Evolutionary conservation across 2,888 invertebrate species (phyloP).

Genomic region (Eupithecia centaureata): DNA sequence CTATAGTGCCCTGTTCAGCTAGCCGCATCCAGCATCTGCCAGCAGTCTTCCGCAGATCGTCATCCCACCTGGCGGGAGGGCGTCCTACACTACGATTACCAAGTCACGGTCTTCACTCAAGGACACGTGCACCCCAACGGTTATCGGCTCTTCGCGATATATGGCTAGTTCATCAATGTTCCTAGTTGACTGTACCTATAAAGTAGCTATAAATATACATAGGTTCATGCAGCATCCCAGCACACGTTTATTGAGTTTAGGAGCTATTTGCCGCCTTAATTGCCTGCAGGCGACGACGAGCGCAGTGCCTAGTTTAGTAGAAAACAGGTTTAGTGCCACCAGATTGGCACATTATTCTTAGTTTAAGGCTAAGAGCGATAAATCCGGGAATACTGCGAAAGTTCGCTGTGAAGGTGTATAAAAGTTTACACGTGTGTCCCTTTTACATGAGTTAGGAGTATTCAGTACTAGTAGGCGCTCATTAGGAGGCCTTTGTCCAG

Average conservation of each 20-base stretch:
- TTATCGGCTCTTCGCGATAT: too few species aligned
- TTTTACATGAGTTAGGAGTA: too few species aligned
- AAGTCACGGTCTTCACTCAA: too few species aligned
- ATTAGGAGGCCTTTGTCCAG: too few species aligned
- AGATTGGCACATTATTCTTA: slow-evolving; percentile 20
- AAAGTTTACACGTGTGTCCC: slow-evolving; percentile 1
- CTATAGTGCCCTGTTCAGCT: too few species aligned
- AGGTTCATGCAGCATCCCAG: neutral
- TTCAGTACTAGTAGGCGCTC: too few species aligned
- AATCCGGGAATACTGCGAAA: slow-evolving; percentile 5
- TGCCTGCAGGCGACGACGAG: slow-evolving; percentile 38
- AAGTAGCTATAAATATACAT: neutral
- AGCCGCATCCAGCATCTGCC: too few species aligned
- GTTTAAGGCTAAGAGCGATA: slow-evolving; percentile 7
- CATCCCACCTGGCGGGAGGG: too few species aligned
- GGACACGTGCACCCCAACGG: too few species aligned
- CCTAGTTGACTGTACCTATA: neutral
- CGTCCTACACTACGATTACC: too few species aligned
- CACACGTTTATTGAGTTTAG: slow-evolving; percentile 29
- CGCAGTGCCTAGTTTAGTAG: slow-evolving; percentile 17
- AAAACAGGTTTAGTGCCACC: slow-evolving; percentile 16
- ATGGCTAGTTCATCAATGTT: neutral
- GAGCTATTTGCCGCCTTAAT: slow-evolving; percentile 58
- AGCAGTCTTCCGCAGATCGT: too few species aligned
- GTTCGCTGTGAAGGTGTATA: neutral